A percentile compares a stretch with the other conserved stretches of the same genome.
Conservation (phyloP, 2,113 vertebrate species). For the Zootoca vivipara region DNA sequence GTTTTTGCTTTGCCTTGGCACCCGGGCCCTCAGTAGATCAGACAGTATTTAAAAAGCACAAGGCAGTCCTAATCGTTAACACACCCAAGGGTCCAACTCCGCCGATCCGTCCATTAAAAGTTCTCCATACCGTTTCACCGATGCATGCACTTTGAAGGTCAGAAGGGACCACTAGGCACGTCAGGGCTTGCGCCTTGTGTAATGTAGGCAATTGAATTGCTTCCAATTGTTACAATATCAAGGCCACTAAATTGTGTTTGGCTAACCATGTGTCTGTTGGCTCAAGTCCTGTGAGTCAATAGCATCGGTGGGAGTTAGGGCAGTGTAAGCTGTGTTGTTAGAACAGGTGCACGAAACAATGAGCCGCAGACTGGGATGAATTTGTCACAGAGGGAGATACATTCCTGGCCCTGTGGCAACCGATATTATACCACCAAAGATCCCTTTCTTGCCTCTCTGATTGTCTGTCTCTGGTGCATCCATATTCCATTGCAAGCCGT, state of each 20-base stretch:
- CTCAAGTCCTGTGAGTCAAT: neutral
- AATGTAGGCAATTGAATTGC: neutral
- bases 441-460: neutral
- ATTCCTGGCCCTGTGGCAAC: neutral
- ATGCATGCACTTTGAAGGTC: neutral
- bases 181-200: neutral
- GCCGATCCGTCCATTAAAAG: neutral
- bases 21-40: neutral
- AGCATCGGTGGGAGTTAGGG: neutral
- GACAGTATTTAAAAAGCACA: neutral
- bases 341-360: conserved; percentile 26
- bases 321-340: neutral
- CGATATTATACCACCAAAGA: neutral
- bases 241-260: conserved; percentile 20
- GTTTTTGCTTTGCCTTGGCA: too few relatives aligned
- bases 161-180: neutral
- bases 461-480: neutral
- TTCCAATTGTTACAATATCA: conserved; percentile 10
- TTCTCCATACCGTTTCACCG: neutral
- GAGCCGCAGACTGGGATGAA: neutral
- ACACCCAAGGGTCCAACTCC: neutral
- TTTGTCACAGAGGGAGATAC: neutral
- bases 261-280: neutral
- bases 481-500: neutral
- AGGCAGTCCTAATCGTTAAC: neutral